A percentile compares a stretch with the other conserved stretches of the same genome.
phyloP scores from a whole-genome alignment of 2,797 vertebrate genomes.

The Leuciscus waleckii region DNA sequence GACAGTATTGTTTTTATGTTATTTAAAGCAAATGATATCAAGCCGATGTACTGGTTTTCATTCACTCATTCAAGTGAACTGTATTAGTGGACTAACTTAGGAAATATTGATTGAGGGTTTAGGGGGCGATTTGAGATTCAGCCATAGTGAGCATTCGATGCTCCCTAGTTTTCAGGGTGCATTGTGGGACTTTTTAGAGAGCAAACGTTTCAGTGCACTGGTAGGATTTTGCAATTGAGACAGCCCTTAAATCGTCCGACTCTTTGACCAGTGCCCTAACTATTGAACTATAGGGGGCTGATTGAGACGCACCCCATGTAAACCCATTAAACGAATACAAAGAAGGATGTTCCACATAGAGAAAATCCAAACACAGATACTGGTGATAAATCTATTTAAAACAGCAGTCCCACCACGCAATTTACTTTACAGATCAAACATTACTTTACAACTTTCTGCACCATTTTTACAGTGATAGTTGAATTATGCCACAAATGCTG shows the following conservation, averaged over 20 bases:
- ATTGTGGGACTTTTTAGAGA: not conserved
- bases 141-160: not conserved
- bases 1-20: not conserved
- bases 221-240: not conserved
- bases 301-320: not conserved
- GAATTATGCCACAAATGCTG: not conserved
- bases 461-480: not conserved
- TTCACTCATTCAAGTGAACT: too few relatives aligned
- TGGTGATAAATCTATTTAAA: not conserved
- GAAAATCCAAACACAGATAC: not conserved
- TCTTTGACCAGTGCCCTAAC: not conserved
- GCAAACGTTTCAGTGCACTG: not conserved
- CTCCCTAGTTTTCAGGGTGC: not conserved
- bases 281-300: not conserved
- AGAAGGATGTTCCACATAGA: not conserved
- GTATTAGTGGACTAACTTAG: too few relatives aligned
- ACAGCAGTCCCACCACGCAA: not conserved
- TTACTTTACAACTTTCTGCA: not conserved
- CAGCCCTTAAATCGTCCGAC: not conserved
- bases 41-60: too few relatives aligned
- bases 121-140: too few relatives aligned
- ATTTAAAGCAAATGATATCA: not conserved
- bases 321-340: not conserved
- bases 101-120: too few relatives aligned
- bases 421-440: not conserved